Conservation (phyloP, 2,113 vertebrate species). For the Falcunculus frontatus region DNA sequence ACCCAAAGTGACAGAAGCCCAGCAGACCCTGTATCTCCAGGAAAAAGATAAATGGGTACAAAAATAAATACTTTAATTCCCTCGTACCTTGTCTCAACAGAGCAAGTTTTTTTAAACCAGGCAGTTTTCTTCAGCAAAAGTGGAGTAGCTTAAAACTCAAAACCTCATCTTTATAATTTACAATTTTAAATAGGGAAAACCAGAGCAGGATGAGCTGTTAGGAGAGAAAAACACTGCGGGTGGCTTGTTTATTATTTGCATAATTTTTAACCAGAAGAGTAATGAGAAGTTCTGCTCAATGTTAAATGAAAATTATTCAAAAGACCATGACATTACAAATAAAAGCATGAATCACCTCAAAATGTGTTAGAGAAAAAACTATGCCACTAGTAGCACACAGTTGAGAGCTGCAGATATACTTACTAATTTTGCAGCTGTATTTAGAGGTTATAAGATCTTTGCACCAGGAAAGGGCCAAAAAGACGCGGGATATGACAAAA, state of each 20-base stretch:
- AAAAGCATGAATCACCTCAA: neutral
- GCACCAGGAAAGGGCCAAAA: neutral
- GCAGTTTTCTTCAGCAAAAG: neutral
- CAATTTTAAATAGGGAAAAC: neutral
- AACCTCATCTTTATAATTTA: neutral
- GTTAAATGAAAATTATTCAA: neutral
- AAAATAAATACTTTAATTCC: neutral
- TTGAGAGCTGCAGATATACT: neutral
- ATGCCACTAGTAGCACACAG: no score
- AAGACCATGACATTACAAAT: neutral
- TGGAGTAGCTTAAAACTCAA: neutral
- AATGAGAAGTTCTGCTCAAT: neutral
- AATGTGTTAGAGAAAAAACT: neutral
- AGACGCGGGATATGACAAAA: neutral
- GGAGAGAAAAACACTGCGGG: fast-evolving
- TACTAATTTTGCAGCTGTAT: neutral
- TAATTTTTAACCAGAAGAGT: neutral
- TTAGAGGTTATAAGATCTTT: neutral
- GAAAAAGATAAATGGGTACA: neutral
- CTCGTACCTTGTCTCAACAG: neutral
- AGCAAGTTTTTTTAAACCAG: neutral
- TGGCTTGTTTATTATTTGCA: neutral
- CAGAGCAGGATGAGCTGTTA: neutral
- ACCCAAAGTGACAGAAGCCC: neutral
- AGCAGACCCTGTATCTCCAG: neutral